Percentiles rank a stretch among this genome's conserved stretches.
phyloP scores from a whole-genome alignment of 1,140 invertebrate genomes.

The Eriosoma lanigerum region DNA sequence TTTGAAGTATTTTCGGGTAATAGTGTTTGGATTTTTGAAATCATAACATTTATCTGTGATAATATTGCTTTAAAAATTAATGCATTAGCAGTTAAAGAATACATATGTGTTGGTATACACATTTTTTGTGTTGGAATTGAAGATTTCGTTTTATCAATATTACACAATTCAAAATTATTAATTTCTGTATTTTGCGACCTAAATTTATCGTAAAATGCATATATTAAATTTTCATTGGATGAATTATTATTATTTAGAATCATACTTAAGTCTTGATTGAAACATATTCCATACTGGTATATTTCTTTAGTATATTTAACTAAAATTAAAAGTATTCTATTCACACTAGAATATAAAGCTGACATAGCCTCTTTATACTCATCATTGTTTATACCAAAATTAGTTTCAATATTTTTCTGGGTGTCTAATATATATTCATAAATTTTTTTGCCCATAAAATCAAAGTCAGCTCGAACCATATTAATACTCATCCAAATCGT shows the following conservation, averaged over 20 bases:
- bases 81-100: neutral
- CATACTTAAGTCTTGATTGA: neutral
- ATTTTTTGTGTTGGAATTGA: neutral
- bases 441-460: neutral
- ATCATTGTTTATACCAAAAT: neutral
- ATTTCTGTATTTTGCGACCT: neutral
- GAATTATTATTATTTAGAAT: neutral
- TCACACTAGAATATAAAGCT: neutral
- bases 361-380: neutral
- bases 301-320: neutral
- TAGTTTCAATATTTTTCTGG: neutral
- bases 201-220: neutral
- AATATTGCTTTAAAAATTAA: neutral
- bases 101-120: neutral
- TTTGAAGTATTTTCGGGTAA: neutral
- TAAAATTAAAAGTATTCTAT: neutral
- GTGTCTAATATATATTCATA: neutral
- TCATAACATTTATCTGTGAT: neutral
- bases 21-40: neutral
- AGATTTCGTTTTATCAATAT: neutral
- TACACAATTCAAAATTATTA: neutral
- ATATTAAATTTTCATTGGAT: neutral
- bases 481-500: constrained; percentile 1
- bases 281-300: neutral
- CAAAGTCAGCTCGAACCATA: neutral